These are phyloP conservation scores for Drosophila koepferae DNA, from an alignment of 2,888 invertebrate genomes.

Conservation along the genomic window DNA sequence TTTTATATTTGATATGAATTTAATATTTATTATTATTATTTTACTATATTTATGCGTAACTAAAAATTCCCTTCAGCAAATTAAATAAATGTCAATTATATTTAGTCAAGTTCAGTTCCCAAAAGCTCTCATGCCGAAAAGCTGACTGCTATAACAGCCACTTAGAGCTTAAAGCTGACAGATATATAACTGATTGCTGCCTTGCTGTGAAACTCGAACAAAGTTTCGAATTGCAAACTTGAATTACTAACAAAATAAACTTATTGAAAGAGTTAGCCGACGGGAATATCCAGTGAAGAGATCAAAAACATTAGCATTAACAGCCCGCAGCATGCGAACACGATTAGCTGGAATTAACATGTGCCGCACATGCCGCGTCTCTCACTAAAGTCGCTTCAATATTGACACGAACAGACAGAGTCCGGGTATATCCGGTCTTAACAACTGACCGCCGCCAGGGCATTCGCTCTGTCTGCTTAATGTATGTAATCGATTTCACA, in stretches of 20 bases:
- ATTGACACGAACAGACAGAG: slow-evolving; percentile 48
- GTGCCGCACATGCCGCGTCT: slow-evolving; percentile 52
- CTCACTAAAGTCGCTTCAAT: slow-evolving; percentile 46
- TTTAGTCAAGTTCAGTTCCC: slow-evolving; percentile 2
- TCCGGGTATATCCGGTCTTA: slow-evolving; percentile 60
- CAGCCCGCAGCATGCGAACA: slow-evolving; percentile 15
- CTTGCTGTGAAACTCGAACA: too few species aligned
- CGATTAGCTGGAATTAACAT: slow-evolving; percentile 77
- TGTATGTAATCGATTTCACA: slow-evolving; percentile 77
- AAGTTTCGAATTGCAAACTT: slow-evolving; percentile 1
- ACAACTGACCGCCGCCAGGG: slow-evolving; percentile 37
- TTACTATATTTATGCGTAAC: too few species aligned
- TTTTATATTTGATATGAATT: too few species aligned
- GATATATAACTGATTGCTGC: slow-evolving; percentile 2
- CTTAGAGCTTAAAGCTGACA: background rate
- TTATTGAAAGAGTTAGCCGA: background rate
- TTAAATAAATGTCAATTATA: background rate
- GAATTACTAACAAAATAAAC: background rate
- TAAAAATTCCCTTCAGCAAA: background rate
- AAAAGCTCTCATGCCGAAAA: background rate
- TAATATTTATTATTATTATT: background rate
- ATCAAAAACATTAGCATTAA: slow-evolving; percentile 21
- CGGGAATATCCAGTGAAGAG: background rate
- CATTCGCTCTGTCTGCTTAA: slow-evolving; percentile 50
- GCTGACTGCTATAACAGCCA: slow-evolving; percentile 14